Conservation (phyloP, 92 coral and sea anemone species). For the Epizoanthus ramosus region DNA sequence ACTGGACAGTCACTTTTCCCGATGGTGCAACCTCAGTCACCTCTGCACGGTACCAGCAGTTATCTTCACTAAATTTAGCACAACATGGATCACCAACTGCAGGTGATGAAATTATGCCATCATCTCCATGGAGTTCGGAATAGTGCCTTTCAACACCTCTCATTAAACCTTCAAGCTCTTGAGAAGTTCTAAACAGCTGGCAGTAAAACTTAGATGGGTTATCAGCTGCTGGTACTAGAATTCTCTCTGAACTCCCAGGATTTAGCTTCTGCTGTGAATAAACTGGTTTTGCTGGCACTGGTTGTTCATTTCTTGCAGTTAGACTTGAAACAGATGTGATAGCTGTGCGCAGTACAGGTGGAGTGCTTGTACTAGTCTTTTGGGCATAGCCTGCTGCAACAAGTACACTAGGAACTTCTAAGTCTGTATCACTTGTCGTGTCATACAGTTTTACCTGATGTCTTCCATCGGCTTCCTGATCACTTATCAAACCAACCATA, state of each 20-base stretch:
- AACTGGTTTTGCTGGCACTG: conserved; percentile 33
- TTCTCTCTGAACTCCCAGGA: conserved; percentile 74
- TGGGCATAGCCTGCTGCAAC: conserved; percentile 88
- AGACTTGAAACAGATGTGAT: background rate
- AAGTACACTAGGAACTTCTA: conserved; percentile 79
- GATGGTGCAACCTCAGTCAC: conserved; percentile 54
- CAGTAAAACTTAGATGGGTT: conserved; percentile 85
- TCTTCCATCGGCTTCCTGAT: conserved; percentile 58
- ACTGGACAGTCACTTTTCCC: conserved; percentile 68
- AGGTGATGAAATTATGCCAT: conserved; percentile 79
- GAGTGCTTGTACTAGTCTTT: conserved; percentile 46
- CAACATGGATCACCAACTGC: conserved; percentile 91
- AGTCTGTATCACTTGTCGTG: conserved; percentile 86
- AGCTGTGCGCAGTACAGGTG: background rate
- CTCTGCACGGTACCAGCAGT: conserved; percentile 91
- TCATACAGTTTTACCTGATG: conserved; percentile 81
- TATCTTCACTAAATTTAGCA: conserved; percentile 90
- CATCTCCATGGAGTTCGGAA: conserved; percentile 68
- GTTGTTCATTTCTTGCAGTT: background rate
- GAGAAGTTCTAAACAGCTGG: conserved; percentile 75
- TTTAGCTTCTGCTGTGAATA: conserved; percentile 57
- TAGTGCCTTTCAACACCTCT: conserved; percentile 68
- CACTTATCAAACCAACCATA: conserved; percentile 70
- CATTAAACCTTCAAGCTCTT: conserved; percentile 80
- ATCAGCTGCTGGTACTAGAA: conserved; percentile 69